A percentile compares a stretch with the other conserved stretches of the same genome.
Conservation (phyloP, 2,113 vertebrate species). For the Pleuronectes platessa region DNA sequence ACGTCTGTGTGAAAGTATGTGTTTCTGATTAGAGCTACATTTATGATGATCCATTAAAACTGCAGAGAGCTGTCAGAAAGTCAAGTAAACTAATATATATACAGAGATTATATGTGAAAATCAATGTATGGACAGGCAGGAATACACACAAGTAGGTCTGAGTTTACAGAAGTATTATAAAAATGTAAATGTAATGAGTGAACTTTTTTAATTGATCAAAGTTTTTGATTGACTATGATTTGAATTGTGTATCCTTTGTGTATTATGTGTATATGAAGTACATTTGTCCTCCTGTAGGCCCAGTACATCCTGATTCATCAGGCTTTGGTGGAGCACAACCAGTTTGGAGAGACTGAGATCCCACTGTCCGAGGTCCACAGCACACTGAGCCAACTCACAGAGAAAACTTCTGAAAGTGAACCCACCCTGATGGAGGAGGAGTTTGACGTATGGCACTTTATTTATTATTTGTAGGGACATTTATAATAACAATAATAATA, state of each 20-base stretch:
- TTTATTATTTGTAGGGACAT: no score
- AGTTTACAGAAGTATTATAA: no score
- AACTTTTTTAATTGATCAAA: no score
- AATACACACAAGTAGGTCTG: background rate
- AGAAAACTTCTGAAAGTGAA: conserved; percentile 80
- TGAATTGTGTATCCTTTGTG: background rate
- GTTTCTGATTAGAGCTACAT: background rate
- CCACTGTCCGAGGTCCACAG: conserved; percentile 86
- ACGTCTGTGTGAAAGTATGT: background rate
- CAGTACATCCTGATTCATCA: conserved; percentile 99
- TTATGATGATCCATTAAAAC: no score
- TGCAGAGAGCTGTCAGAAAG: background rate
- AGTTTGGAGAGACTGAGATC: conserved; percentile 95
- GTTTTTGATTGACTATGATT: no score
- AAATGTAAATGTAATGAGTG: no score
- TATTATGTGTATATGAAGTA: background rate
- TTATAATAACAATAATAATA: no score
- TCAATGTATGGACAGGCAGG: background rate
- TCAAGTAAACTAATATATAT: background rate
- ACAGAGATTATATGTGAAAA: background rate
- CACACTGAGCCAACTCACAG: conserved; percentile 82
- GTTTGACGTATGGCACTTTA: conserved; percentile 87
- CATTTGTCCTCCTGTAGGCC: conserved; percentile 76
- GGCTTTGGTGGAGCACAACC: conserved; percentile 93
- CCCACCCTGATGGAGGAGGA: conserved; percentile 87